Conservation (phyloP, 2,113 vertebrate species). For the Piprites chloris region DNA sequence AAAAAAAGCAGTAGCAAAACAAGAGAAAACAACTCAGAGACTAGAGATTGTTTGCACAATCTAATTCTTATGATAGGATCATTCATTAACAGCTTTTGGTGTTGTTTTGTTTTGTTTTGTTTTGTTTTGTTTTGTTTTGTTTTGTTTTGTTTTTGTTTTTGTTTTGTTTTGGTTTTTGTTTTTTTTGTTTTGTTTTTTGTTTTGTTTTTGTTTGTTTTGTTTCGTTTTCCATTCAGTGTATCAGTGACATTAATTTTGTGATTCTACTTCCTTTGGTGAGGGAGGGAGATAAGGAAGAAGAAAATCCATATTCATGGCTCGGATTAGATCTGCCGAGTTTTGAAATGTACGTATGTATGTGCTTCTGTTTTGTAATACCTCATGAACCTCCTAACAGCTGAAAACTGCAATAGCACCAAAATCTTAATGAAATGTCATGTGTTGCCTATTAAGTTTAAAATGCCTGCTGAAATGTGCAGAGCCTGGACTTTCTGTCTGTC, state of each 20-base stretch:
- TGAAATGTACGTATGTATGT: background rate
- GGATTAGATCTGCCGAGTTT: background rate
- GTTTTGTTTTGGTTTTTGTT: too few species aligned
- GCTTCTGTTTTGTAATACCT: conserved; percentile 19
- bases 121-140: background rate
- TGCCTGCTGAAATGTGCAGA: background rate
- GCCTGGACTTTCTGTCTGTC: background rate
- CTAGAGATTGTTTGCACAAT: background rate
- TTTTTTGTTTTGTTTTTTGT: background rate
- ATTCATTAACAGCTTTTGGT: background rate
- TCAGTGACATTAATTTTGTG: background rate
- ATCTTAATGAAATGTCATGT: background rate
- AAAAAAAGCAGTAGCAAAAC: background rate
- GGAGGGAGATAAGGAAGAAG: background rate
- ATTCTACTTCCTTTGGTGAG: background rate
- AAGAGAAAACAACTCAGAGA: background rate
- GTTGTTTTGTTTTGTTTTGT: too few species aligned
- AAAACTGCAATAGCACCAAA: background rate
- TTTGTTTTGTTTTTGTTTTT: background rate
- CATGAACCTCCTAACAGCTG: background rate
- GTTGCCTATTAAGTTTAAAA: conserved; percentile 8
- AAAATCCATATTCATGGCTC: background rate
- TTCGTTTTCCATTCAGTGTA: background rate
- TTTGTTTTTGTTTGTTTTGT: background rate
- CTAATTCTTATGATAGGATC: background rate